Conservation (phyloP, 1,140 invertebrate genomes). For the Chrysoperla carnea region DNA sequence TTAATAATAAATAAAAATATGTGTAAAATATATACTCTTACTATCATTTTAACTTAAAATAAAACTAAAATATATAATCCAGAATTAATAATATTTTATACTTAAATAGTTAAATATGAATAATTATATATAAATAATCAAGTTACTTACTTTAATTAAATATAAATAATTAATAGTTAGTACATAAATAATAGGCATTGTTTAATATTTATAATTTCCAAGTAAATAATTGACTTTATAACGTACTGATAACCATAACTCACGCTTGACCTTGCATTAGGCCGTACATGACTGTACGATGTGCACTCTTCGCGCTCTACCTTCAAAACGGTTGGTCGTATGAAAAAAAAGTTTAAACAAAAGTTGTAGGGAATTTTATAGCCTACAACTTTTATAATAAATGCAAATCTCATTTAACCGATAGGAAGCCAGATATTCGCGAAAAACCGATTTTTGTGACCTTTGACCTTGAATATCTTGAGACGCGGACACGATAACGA, state of each 20-base stretch:
- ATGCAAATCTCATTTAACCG: slow-evolving; percentile 4
- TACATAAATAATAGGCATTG: slow-evolving; percentile 7
- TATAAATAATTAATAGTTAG: slow-evolving; percentile 5
- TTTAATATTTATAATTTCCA: background rate
- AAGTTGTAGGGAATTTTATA: slow-evolving; percentile 8
- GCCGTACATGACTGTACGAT: slow-evolving; percentile 1
- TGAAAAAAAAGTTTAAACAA: slow-evolving; percentile 5
- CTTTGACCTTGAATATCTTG: slow-evolving; percentile 7
- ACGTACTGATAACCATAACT: slow-evolving; percentile 1
- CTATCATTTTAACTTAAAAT: slow-evolving; percentile 9
- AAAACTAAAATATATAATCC: slow-evolving; percentile 10
- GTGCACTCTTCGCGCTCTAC: slow-evolving; percentile 3
- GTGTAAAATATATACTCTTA: slow-evolving; percentile 12
- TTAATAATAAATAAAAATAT: slow-evolving; percentile 14
- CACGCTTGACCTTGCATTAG: slow-evolving; percentile 2
- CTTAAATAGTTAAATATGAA: slow-evolving; percentile 1
- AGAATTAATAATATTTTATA: slow-evolving; percentile 12
- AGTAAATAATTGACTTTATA: too few species aligned
- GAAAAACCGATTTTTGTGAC: slow-evolving; percentile 6
- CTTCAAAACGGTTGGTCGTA: slow-evolving; percentile 7
- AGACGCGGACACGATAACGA: slow-evolving; percentile 4
- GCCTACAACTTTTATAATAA: slow-evolving; percentile 5
- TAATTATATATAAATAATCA: slow-evolving; percentile 12
- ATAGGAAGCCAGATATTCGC: slow-evolving; percentile 6
- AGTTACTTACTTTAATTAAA: background rate